Percentiles rank a stretch among this genome's conserved stretches.
phyloP scores from a whole-genome alignment of 92 coral and sea anemone genomes.

The Phenganax subtilis region DNA sequence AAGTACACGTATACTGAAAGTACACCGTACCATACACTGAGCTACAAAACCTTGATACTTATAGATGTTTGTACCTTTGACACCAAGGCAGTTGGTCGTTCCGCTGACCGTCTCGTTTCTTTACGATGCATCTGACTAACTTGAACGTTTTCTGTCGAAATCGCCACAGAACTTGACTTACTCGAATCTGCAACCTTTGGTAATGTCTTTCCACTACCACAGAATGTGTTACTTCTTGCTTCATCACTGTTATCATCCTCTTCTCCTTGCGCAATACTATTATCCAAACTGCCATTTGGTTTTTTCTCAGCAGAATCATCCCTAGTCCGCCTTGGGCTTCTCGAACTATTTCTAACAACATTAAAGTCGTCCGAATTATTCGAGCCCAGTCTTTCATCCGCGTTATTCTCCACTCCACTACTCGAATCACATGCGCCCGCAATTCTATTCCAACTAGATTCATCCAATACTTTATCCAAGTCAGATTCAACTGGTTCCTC shows the following conservation, averaged over 20 bases:
- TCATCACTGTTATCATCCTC: constrained; percentile 18
- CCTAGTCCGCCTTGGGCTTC: constrained; percentile 9
- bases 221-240: constrained; percentile 1
- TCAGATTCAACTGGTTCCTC: constrained; percentile 39
- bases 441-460: not conserved
- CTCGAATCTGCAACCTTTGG: constrained; percentile 16
- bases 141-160: constrained; percentile 16
- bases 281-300: constrained; percentile 3
- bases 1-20: too few relatives aligned
- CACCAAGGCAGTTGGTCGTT: not conserved
- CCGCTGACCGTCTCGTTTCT: not conserved
- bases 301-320: constrained; percentile 25
- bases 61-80: not conserved
- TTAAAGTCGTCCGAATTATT: not conserved
- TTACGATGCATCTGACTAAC: constrained; percentile 17
- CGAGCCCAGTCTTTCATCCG: not conserved
- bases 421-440: not conserved
- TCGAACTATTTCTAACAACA: not conserved
- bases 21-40: too few relatives aligned
- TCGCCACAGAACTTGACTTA: not conserved
- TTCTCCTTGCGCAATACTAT: constrained; percentile 9
- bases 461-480: not conserved
- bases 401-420: not conserved
- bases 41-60: not conserved
- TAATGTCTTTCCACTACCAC: not conserved